Conservation (phyloP, 2,113 vertebrate genomes). For the Balaeniceps rex region DNA sequence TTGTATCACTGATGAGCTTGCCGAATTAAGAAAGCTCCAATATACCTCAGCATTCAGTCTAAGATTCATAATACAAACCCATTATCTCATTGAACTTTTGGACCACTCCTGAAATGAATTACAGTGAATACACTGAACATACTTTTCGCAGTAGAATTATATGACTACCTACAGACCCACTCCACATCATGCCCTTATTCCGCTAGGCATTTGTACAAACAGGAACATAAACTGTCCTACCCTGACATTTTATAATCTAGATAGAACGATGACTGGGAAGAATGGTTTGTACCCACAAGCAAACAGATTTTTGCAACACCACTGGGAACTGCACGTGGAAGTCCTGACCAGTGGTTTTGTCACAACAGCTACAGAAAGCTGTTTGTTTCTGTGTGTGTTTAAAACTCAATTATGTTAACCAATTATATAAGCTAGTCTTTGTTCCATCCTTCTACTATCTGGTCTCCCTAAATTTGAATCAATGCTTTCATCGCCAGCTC, state of each 20-base stretch:
- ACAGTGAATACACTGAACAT: not conserved
- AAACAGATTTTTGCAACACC: not conserved
- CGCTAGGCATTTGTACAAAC: not conserved
- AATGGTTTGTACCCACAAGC: not conserved
- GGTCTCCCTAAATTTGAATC: not conserved
- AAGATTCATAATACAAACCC: not conserved
- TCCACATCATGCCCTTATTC: not conserved
- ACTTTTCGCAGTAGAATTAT: rapidly evolving
- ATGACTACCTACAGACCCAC: not conserved
- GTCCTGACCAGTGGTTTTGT: not conserved
- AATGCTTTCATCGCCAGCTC: not conserved
- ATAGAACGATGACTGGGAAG: not conserved
- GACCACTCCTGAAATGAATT: not conserved
- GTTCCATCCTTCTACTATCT: not conserved
- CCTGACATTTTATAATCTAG: not conserved
- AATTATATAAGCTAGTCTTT: not conserved
- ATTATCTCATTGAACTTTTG: not conserved
- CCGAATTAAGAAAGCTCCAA: not conserved
- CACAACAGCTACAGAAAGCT: not conserved
- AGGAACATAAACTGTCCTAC: not conserved
- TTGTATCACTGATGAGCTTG: not conserved
- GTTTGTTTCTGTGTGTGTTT: not conserved
- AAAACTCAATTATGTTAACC: not conserved
- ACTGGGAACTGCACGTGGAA: not conserved
- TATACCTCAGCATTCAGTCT: not conserved